Base-by-base conservation (phyloP, 2,797 vertebrate genomes). In the Pseudotriccus pelzelni region DNA sequence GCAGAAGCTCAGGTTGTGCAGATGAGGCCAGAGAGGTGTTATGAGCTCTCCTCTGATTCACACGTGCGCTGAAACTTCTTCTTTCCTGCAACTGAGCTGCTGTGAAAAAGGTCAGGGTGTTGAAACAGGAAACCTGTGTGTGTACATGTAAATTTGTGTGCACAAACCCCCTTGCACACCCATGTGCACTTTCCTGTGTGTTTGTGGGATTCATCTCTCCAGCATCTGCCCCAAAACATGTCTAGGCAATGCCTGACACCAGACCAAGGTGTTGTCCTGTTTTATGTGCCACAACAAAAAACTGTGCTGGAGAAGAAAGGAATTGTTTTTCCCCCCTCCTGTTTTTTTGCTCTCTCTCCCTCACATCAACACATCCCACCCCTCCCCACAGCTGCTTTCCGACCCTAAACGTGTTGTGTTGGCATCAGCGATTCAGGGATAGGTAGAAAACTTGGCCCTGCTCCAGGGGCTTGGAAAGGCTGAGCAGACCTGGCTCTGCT, bases 41-140 rank as follows among this genome's bases (percentile, higher is more conserved):
- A 41, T 25, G 47, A 92, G 49, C 69, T 88, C 37, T 64, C 43
- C 47, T 52, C 37, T 39, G 44, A 55, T 91, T 89, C 69, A 89
- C 58, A 62, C 0, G 1, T 66, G 69, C 89, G 75, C 44, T 78
- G 87, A 91, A 94, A 89, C 62, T 63, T 53, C 47, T 92, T 85
- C 84, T 79, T 91, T 82, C 69, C 66, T 92, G 79, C 69, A 76
- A 73, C 59, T 83, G 53, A 91, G 69, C 50, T 55, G 44, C 72
- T 58, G 73, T 89, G 89, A 89, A 79, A 92, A 43, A 81, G n/a
- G 53, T 75, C 89, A 72, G 64, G 62, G 46, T 78, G 84, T 93
- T 0, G 32, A 73, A 81, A 84, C 94, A 96, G 94, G 96, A 96
- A 95, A 39, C 60, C 50, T 77, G 67, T 59, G 49, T 28, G 46